A percentile compares a stretch with the other conserved stretches of the same genome.
Conservation (phyloP, 2,113 vertebrate species). For the Anarhynchus alexandrinus region DNA sequence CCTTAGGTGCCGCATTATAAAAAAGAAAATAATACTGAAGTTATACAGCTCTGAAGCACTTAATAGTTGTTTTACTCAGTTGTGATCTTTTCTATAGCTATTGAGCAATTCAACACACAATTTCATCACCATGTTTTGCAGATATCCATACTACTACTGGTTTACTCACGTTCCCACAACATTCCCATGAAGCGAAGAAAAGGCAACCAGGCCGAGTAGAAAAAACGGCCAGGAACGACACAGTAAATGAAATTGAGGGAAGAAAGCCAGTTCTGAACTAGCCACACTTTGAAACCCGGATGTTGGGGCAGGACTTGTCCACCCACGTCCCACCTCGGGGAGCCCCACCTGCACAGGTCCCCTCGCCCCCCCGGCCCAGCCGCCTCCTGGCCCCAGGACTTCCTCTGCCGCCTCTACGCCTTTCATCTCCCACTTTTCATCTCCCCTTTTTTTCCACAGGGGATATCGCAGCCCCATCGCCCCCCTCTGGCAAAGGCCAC, state of each 20-base stretch:
- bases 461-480: no score
- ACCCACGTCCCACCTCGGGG: background rate
- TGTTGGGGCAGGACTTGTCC: no score
- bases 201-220: background rate
- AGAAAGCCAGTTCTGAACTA: background rate
- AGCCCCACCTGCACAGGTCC: background rate
- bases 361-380: background rate
- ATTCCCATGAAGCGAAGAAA: background rate
- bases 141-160: background rate
- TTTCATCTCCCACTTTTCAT: background rate
- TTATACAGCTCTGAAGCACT: background rate
- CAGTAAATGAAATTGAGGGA: background rate
- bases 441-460: background rate
- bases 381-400: background rate
- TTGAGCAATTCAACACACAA: background rate
- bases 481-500: background rate
- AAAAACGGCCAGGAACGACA: background rate
- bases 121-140: background rate
- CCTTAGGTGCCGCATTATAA: background rate
- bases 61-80: background rate
- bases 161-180: background rate
- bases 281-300: background rate
- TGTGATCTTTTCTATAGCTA: background rate
- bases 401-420: background rate
- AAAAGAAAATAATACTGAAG: background rate